A percentile compares a stretch with the other conserved stretches of the same genome.
phyloP scores from a whole-genome alignment of 2,797 vertebrate genomes.

The Pantherophis alleghaniensis region DNA sequence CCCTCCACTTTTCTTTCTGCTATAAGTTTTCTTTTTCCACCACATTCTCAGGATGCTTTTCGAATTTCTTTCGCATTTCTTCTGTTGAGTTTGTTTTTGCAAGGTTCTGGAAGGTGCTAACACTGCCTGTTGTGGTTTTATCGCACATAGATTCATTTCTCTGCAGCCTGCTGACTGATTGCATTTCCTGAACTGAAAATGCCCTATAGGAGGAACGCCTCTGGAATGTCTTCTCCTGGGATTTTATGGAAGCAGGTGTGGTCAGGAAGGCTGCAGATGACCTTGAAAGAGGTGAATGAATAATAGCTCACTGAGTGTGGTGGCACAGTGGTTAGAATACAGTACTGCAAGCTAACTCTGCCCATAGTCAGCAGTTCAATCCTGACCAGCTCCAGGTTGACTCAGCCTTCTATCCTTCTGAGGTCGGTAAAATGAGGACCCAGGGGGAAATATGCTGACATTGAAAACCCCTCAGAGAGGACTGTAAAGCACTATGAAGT shows the following conservation, averaged over 20 bases:
- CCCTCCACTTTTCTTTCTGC: neutral
- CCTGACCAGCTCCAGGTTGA: neutral
- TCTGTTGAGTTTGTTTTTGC: neutral
- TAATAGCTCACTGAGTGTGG: neutral
- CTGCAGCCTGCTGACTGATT: neutral
- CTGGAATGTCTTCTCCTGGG: neutral
- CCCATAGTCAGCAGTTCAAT: neutral
- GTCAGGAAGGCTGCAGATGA: neutral
- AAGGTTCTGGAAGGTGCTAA: neutral
- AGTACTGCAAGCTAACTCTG: neutral
- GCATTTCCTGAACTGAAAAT: neutral
- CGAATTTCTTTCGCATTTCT: neutral
- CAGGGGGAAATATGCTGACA: neutral
- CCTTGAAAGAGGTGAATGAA: neutral
- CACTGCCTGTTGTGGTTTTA: neutral
- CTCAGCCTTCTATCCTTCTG: neutral
- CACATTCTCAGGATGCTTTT: neutral
- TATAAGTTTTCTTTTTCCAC: neutral
- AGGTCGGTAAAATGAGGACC: neutral
- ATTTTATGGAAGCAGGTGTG: neutral
- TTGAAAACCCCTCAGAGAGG: neutral
- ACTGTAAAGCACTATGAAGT: neutral
- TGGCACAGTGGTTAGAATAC: neutral
- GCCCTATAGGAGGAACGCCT: neutral
- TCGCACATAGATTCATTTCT: neutral